These are phyloP conservation scores for Blastobasis adustella DNA, from an alignment of 2,888 invertebrate genomes.

Conservation along the genomic window DNA sequence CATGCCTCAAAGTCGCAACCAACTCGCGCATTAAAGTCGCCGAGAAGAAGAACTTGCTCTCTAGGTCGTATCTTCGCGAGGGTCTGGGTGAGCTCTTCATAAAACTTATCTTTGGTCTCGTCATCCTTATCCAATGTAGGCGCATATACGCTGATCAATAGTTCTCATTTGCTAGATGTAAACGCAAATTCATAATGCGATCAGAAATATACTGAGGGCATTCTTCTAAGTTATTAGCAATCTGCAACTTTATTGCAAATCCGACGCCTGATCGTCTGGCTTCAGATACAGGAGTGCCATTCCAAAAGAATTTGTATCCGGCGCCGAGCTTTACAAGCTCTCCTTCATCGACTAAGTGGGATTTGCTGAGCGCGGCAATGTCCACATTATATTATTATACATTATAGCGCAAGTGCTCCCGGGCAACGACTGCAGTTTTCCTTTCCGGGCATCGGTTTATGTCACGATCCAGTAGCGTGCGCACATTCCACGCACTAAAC, in stretches of 20 bases:
- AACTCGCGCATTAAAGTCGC: not conserved
- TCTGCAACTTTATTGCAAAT: not conserved
- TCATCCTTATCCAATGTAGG: not conserved
- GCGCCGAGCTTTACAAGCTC: too few species aligned
- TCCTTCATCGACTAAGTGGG: too few species aligned
- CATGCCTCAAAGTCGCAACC: not conserved
- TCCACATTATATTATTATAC: too few species aligned
- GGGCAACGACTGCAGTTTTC: too few species aligned
- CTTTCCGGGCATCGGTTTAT: too few species aligned
- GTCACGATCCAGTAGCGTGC: too few species aligned
- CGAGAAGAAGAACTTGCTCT: too few species aligned
- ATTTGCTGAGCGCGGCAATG: too few species aligned
- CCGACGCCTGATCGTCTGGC: not conserved
- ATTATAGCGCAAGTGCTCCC: too few species aligned
- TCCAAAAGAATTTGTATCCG: not conserved
- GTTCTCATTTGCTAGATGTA: not conserved
- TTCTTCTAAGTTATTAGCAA: not conserved
- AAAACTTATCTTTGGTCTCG: not conserved
- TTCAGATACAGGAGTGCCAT: not conserved
- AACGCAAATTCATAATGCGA: not conserved
- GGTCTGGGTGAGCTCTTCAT: not conserved
- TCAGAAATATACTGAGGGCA: not conserved
- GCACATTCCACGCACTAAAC: not conserved
- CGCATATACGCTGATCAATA: not conserved
- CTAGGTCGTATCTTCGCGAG: not conserved